Evolutionary conservation across 1,140 invertebrate species (phyloP).

Genomic region (Drosophila carrolli): DNA sequence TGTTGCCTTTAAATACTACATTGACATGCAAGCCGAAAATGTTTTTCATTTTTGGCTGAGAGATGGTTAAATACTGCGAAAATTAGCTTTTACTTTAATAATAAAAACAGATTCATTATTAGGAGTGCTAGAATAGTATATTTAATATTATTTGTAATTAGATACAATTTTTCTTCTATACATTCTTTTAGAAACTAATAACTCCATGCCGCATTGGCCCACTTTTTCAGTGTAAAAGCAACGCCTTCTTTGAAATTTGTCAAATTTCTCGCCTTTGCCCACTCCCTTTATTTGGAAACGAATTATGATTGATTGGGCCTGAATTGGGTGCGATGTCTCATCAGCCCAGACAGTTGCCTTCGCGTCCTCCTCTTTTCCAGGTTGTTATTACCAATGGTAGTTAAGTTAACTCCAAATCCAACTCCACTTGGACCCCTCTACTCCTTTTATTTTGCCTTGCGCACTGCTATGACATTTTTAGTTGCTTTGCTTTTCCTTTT

Average conservation of each 20-base stretch:
- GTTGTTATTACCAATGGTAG: constrained; percentile 70
- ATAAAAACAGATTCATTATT: too few species aligned
- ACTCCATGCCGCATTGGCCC: too few species aligned
- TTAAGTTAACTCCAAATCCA: constrained; percentile 22
- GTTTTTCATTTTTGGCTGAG: constrained; percentile 12
- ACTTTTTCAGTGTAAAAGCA: constrained; percentile 7
- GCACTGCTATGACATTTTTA: constrained; percentile 59
- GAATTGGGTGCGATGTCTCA: constrained; percentile 51
- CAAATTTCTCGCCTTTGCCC: constrained; percentile 1
- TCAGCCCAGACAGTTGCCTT: constrained; percentile 18
- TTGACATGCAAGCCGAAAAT: constrained; percentile 51
- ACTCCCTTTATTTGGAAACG: constrained; percentile 3
- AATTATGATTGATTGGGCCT: constrained; percentile 65
- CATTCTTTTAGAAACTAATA: too few species aligned
- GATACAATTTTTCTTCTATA: too few species aligned
- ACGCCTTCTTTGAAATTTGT: neutral
- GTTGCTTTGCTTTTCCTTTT: constrained; percentile 40
- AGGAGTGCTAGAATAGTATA: too few species aligned
- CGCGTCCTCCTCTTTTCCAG: neutral
- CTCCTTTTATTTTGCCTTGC: constrained; percentile 9
- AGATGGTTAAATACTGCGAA: constrained; percentile 20
- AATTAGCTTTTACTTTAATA: too few species aligned
- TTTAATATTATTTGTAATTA: too few species aligned
- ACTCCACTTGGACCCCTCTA: constrained; percentile 8
- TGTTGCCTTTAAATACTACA: constrained; percentile 39